phyloP scores from a whole-genome alignment of 2,888 invertebrate species.

The Thereva unica region DNA sequence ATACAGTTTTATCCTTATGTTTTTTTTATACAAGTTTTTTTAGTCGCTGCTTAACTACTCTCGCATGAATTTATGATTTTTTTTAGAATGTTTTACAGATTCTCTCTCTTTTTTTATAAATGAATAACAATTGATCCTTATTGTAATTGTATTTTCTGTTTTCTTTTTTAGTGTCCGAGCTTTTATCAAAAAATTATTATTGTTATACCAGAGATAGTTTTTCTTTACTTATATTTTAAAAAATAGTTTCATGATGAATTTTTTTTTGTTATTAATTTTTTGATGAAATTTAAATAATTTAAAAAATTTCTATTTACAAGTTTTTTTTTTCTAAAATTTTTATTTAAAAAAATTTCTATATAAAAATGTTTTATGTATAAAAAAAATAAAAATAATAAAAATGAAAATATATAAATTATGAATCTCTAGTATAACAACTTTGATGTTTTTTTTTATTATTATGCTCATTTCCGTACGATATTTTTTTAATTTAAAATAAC shows the following conservation, averaged over 20 bases:
- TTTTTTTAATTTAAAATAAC: neutral
- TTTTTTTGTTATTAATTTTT: too few species aligned
- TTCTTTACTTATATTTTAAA: too few species aligned
- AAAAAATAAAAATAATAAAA: neutral
- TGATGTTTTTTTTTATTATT: too few species aligned
- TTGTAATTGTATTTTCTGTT: too few species aligned
- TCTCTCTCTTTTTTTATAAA: slow-evolving; percentile 15
- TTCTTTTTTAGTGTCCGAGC: too few species aligned
- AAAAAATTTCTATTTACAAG: neutral
- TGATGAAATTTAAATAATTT: slow-evolving; percentile 1
- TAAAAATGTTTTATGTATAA: neutral
- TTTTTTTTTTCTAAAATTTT: neutral
- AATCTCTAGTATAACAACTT: too few species aligned
- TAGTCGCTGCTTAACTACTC: slow-evolving; percentile 2
- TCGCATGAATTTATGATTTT: slow-evolving; percentile 13
- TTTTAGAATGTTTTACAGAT: slow-evolving; percentile 23
- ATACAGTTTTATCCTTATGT: slow-evolving; percentile 27
- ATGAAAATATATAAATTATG: too few species aligned
- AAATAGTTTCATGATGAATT: too few species aligned
- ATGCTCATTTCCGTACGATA: neutral
- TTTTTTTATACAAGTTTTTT: slow-evolving; percentile 21
- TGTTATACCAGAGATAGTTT: too few species aligned
- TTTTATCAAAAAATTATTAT: too few species aligned
- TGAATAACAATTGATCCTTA: neutral
- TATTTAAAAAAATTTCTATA: neutral